phyloP scores from a whole-genome alignment of 2,888 invertebrate genomes.

The Ryuthela nishihirai region DNA sequence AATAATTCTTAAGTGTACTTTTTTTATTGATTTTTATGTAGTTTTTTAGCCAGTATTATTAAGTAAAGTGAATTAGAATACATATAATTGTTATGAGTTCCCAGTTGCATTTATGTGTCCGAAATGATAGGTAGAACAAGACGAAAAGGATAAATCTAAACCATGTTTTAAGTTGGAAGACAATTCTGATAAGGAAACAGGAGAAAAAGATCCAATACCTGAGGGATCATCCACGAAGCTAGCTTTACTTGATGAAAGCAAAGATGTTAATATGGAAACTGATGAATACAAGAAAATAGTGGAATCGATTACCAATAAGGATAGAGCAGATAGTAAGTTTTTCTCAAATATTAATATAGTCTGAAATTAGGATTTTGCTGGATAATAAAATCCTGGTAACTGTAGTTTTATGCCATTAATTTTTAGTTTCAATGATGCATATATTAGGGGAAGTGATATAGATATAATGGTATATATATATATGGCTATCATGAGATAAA shows the following conservation, averaged over 20 bases:
- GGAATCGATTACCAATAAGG: constrained; percentile 79
- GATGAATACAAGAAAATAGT: constrained; percentile 89
- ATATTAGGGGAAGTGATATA: no score
- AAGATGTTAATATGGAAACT: constrained; percentile 50
- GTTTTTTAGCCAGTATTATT: no score
- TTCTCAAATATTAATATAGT: neutral
- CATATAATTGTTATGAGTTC: no score
- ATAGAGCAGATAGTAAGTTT: constrained; percentile 65
- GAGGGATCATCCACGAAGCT: constrained; percentile 4
- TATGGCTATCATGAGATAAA: no score
- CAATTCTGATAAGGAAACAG: constrained; percentile 9
- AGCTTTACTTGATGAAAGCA: constrained; percentile 3
- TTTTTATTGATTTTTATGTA: no score
- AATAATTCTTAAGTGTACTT: no score
- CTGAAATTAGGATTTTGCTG: neutral
- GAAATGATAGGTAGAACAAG: constrained; percentile 8
- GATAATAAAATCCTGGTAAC: neutral
- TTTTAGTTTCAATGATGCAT: no score
- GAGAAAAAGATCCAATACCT: constrained; percentile 31
- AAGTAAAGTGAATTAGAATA: no score
- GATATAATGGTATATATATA: no score
- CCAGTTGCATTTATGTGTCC: no score
- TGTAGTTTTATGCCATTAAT: no score
- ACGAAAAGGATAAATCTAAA: neutral
- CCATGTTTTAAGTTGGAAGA: constrained; percentile 16